These are phyloP conservation scores for Amia ocellicauda DNA, from an alignment of 2,113 vertebrate genomes.

Conservation along the genomic window DNA sequence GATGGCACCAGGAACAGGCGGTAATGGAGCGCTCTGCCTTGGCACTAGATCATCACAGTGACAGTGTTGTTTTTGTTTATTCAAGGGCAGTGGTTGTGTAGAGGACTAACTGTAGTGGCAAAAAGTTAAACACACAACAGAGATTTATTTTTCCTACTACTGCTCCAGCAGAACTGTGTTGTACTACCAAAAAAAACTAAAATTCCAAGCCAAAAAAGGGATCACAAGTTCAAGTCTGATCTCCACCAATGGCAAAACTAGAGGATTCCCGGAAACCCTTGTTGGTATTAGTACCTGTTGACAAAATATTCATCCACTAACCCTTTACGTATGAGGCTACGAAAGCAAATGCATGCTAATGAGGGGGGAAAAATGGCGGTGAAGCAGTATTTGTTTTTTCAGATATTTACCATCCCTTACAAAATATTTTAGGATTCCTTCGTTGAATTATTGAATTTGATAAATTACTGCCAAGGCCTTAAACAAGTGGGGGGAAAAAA, in stretches of 20 bases:
- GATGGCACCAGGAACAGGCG: slow-evolving; percentile 6
- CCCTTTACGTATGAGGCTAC: too few relatives aligned
- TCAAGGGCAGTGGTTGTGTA: not conserved
- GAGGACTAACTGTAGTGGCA: not conserved
- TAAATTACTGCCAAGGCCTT: too few relatives aligned
- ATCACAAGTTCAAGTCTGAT: not conserved
- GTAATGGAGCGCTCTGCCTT: not conserved
- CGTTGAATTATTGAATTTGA: too few relatives aligned
- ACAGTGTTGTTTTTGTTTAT: not conserved
- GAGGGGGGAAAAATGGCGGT: not conserved
- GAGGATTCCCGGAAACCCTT: too few relatives aligned
- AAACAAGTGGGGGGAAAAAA: too few relatives aligned
- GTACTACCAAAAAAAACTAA: too few relatives aligned
- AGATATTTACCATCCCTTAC: slow-evolving; percentile 3
- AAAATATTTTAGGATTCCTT: not conserved
- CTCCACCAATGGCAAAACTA: not conserved
- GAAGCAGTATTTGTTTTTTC: slow-evolving; percentile 2
- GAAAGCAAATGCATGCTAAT: too few relatives aligned
- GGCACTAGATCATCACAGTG: slow-evolving; percentile 4
- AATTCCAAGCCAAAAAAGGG: too few relatives aligned
- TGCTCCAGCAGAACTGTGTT: too few relatives aligned
- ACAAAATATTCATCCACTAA: too few relatives aligned
- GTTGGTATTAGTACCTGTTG: too few relatives aligned
- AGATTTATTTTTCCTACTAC: not conserved
- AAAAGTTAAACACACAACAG: not conserved